phyloP scores from a whole-genome alignment of 92 coral and sea anemone genomes.

The Bergia puertoricense region DNA sequence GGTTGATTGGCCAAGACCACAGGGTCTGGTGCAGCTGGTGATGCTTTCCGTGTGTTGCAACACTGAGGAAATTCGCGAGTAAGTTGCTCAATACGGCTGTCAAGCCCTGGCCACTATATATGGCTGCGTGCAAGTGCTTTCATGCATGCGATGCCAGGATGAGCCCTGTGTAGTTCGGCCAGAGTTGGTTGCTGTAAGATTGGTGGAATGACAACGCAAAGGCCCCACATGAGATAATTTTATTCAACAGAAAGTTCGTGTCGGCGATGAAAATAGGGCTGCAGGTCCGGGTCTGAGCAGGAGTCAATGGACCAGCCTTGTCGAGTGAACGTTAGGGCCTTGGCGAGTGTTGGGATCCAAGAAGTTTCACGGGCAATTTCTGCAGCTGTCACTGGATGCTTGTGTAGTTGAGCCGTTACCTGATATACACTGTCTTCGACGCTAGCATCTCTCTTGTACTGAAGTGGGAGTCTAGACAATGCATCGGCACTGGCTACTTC shows the following conservation, averaged over 20 bases:
- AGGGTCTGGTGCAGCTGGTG: not conserved
- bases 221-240: too few relatives aligned
- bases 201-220: too few relatives aligned
- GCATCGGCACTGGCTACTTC: slow-evolving; percentile 35
- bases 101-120: slow-evolving; percentile 49
- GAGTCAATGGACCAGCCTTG: slow-evolving; percentile 31
- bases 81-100: not conserved
- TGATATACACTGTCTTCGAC: slow-evolving; percentile 38
- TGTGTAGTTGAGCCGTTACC: slow-evolving; percentile 45
- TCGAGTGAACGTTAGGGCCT: slow-evolving; percentile 28
- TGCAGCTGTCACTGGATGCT: slow-evolving; percentile 40
- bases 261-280: slow-evolving; percentile 41
- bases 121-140: slow-evolving; percentile 47
- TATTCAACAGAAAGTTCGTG: slow-evolving; percentile 36
- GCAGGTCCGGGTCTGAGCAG: slow-evolving; percentile 35
- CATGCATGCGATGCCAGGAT: slow-evolving; percentile 59
- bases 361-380: slow-evolving; percentile 40
- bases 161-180: slow-evolving; percentile 44
- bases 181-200: slow-evolving; percentile 2
- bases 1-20: not conserved
- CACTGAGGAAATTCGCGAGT: slow-evolving; percentile 30
- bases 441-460: slow-evolving; percentile 37
- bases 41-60: not conserved
- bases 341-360: slow-evolving; percentile 11
- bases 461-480: not conserved